Base-by-base conservation (phyloP, 1,140 invertebrate genomes). In the Phenacoccus solenopsis region DNA sequence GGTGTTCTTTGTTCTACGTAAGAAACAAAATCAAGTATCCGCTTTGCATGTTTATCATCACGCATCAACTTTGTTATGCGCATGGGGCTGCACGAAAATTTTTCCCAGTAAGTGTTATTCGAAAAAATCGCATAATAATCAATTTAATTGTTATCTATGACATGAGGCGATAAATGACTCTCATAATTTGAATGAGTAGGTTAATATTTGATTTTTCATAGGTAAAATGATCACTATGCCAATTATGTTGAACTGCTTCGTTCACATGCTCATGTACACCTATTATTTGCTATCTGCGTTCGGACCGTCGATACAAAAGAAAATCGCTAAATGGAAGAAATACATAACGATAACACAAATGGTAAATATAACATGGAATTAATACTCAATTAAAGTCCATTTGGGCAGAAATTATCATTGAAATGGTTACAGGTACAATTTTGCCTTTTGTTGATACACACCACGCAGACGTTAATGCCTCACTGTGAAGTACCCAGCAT, bases 241-340 rank as follows among this genome's bases (percentile, higher is more conserved):
- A 69, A 84, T 84, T 70, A 76, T 85, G 7, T 71, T 91, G 21
- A 92, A 93, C 78, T 85, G 83, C 0, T 83, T 88, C 69, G 87
- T 93, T 0, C 90, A 93, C 75, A 80, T 87, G 16, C 78, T 91
- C 9, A 92, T 93, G 90, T 93, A 92, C 74, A 76, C 76, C 1
- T 88, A 88, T 76, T 88, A 87, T 76, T 77, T 85, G n/a, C 75
- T 87, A n/a, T 78, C 85, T n/a, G 81, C 84, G n/a, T 76, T 86
- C 72, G 83, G 83, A 64, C 82, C 81, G n/a, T 71, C 72, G 68
- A 82, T 81, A 79, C 70, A 74, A 59, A 72, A 74, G 28, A 72
- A 70, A 49, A 72, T 75, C 68, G 70, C 70, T 22, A 73, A 70
- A 69, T 84, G 82, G 80, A 85, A 86, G 74, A 82, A 79, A 73